Evolutionary conservation across 2,113 vertebrate species (phyloP).

Genomic region (Triplophysa dalaica): DNA sequence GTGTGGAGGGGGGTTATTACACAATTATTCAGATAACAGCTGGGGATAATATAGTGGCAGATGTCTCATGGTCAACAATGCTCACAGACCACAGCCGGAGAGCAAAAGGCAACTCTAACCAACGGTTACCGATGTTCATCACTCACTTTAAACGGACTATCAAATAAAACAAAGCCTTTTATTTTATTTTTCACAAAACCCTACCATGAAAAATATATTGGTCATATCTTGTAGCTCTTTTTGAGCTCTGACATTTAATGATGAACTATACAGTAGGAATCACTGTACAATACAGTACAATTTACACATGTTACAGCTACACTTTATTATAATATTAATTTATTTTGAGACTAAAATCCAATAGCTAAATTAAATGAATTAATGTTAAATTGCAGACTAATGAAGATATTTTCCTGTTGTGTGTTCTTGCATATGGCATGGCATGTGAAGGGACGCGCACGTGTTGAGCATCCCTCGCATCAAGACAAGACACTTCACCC

Average conservation of each 20-base stretch:
- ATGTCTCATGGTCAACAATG: slow-evolving; percentile 81
- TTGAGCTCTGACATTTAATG: neutral
- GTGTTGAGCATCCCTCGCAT: neutral
- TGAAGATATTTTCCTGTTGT: neutral
- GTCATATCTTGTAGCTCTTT: neutral
- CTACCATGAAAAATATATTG: too few relatives aligned
- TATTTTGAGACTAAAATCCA: too few relatives aligned
- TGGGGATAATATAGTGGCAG: slow-evolving; percentile 82
- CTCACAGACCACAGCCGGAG: slow-evolving; percentile 61
- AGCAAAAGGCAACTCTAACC: slow-evolving; percentile 47
- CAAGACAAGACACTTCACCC: slow-evolving; percentile 11
- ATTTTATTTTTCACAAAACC: neutral
- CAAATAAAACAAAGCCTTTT: neutral
- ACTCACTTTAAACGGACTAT: slow-evolving; percentile 10
- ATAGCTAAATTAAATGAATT: too few relatives aligned
- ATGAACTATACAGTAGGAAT: too few relatives aligned
- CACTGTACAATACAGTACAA: neutral
- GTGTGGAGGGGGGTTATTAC: slow-evolving; percentile 64
- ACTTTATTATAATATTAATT: neutral
- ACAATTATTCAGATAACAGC: slow-evolving; percentile 83
- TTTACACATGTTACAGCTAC: too few relatives aligned
- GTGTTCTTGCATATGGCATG: neutral
- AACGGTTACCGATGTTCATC: slow-evolving; percentile 28
- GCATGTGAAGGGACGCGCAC: neutral
- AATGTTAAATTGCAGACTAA: neutral